Evolutionary conservation across 2,113 vertebrate genomes (phyloP).

Genomic region (Anhinga rufa): DNA sequence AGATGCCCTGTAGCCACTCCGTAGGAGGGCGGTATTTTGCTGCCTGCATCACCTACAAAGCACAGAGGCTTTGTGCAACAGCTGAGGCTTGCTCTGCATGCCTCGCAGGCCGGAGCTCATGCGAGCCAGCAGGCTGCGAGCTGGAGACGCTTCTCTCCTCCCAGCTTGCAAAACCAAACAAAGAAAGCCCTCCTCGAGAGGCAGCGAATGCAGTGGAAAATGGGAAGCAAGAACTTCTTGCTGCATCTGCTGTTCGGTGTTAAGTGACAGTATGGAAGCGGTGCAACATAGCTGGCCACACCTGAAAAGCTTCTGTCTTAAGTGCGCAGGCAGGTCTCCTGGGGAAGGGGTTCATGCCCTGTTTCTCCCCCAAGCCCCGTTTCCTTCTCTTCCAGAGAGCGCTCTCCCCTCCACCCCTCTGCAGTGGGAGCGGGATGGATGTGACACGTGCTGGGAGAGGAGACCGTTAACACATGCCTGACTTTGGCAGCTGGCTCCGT

Average conservation of each 20-base stretch:
- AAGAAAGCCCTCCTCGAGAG: not conserved
- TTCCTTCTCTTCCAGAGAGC: not conserved
- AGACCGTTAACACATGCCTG: not conserved
- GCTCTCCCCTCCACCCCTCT: too few species aligned
- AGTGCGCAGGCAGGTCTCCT: not conserved
- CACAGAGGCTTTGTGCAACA: too few species aligned
- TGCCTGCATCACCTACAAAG: too few species aligned
- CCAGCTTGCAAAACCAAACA: not conserved
- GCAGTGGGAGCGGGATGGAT: not conserved
- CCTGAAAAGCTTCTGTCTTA: not conserved
- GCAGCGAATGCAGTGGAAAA: not conserved
- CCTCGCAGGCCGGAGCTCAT: not conserved
- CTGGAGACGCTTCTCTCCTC: not conserved
- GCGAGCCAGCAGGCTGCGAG: not conserved
- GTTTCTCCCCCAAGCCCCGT: not conserved
- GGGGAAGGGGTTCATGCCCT: not conserved
- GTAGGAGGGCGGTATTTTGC: not conserved
- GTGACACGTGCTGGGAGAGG: not conserved
- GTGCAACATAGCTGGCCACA: not conserved
- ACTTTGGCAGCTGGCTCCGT: not conserved
- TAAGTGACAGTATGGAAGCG: not conserved
- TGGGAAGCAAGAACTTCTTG: not conserved
- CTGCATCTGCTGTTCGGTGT: not conserved
- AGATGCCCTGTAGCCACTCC: too few species aligned
- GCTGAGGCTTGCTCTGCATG: not conserved